Percentiles rank a stretch among this genome's conserved stretches.
These are phyloP conservation scores for Platycheirus albimanus DNA, from an alignment of 2,888 invertebrate genomes.

Conservation along the genomic window DNA sequence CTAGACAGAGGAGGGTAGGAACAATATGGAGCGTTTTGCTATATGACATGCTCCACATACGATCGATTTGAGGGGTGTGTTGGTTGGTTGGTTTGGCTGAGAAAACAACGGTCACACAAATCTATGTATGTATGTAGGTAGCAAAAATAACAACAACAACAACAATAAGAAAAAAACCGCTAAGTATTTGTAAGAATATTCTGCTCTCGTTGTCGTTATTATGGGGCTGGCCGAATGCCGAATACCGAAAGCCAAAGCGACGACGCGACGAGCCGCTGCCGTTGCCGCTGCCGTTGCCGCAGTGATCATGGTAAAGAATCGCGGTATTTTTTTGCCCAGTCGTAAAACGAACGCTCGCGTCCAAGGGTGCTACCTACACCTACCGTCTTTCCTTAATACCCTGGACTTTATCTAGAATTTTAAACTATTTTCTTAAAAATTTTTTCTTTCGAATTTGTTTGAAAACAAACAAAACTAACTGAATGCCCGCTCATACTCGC, in stretches of 20 bases:
- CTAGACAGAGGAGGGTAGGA: slow-evolving; percentile 19
- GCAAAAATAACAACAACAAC: no score
- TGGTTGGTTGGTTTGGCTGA: slow-evolving; percentile 42
- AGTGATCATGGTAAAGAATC: slow-evolving; percentile 39
- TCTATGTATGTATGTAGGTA: no score
- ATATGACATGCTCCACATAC: slow-evolving; percentile 57
- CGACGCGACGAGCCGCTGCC: no score
- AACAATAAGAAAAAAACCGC: slow-evolving; percentile 37
- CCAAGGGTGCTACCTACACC: no score
- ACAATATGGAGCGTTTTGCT: slow-evolving; percentile 50
- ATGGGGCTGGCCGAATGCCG: slow-evolving; percentile 11
- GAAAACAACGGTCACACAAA: slow-evolving; percentile 39
- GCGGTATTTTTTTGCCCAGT: slow-evolving; percentile 44
- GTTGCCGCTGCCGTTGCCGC: no score
- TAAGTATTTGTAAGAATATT: slow-evolving; percentile 65
- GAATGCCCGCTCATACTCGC: slow-evolving; percentile 13
- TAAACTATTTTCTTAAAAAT: slow-evolving; percentile 58
- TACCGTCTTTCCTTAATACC: slow-evolving; percentile 51
- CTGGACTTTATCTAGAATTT: slow-evolving; percentile 65
- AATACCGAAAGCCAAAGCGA: no score
- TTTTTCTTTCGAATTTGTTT: slow-evolving; percentile 18
- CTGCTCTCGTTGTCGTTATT: no score
- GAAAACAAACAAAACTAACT: slow-evolving; percentile 34
- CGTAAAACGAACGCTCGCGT: slow-evolving; percentile 55
- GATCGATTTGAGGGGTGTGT: slow-evolving; percentile 42